Evolutionary conservation across 2,113 vertebrate species (phyloP).

Genomic region (Pteruthius melanotis): DNA sequence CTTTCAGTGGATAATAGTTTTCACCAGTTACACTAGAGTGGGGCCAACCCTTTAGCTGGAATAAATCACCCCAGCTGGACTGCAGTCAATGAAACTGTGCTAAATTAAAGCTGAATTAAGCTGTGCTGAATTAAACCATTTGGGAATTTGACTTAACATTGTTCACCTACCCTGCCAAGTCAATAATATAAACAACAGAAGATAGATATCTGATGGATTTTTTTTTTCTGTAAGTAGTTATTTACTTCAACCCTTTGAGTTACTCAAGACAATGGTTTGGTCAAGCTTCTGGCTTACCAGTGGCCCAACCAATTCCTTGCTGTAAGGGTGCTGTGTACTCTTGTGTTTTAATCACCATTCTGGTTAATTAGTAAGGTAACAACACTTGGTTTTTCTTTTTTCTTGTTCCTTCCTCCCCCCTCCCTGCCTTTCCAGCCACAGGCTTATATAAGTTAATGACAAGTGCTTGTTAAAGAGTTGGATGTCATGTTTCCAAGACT

Average conservation of each 20-base stretch:
- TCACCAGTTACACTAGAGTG: constrained; percentile 43
- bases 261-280: background rate
- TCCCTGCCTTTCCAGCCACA: background rate
- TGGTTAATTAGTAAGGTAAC: background rate
- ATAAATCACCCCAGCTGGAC: constrained; percentile 49
- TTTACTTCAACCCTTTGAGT: background rate
- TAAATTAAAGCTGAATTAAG: constrained; percentile 56
- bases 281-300: background rate
- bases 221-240: background rate
- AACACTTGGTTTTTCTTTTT: background rate
- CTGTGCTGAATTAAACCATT: constrained; percentile 36
- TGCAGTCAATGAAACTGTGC: constrained; percentile 21
- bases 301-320: background rate
- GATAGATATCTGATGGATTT: background rate
- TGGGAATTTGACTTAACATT: constrained; percentile 14
- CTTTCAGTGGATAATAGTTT: constrained; percentile 43
- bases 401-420: rapidly evolving
- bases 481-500: background rate
- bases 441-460: background rate
- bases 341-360: background rate
- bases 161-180: background rate
- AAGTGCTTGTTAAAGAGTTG: background rate
- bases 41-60: background rate
- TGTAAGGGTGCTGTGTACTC: background rate
- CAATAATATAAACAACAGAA: constrained; percentile 41